A percentile compares a stretch with the other conserved stretches of the same genome.
Conservation (phyloP, 2,888 invertebrate species). For the Tetramorium bicarinatum region DNA sequence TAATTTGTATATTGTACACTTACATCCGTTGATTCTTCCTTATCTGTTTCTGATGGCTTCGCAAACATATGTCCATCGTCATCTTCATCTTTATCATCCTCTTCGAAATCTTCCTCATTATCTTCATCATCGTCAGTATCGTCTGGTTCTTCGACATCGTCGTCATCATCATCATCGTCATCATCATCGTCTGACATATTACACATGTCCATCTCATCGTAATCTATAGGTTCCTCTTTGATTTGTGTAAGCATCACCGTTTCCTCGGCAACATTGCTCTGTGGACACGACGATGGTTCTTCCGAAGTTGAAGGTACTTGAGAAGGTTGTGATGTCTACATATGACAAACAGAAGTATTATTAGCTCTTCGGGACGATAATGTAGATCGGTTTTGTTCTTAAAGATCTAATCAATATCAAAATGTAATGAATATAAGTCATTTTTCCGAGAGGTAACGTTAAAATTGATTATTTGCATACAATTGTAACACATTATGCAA, state of each 20-base stretch:
- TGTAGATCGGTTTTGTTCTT: neutral
- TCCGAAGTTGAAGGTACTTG: constrained; percentile 73
- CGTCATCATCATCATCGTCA: constrained; percentile 73
- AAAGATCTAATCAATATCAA: too few relatives aligned
- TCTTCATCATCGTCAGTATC: neutral
- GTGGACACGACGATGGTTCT: constrained; percentile 66
- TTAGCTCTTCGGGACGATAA: neutral
- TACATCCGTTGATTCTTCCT: constrained; percentile 79
- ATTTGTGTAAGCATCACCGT: constrained; percentile 79
- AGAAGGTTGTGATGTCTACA: constrained; percentile 71
- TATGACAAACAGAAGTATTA: constrained; percentile 23
- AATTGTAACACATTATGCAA: neutral
- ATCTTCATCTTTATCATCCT: constrained; percentile 52
- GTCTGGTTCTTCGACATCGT: constrained; percentile 63
- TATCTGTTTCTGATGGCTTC: constrained; percentile 66
- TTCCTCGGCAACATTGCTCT: constrained; percentile 66
- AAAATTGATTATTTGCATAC: constrained; percentile 7
- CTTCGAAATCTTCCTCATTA: constrained; percentile 59
- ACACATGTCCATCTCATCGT: constrained; percentile 76
- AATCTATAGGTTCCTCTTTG: constrained; percentile 83
- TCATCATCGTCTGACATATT: constrained; percentile 66
- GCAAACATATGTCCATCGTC: constrained; percentile 62
- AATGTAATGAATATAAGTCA: too few relatives aligned
- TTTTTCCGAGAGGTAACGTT: neutral
- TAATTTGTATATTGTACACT: constrained; percentile 58